phyloP scores from a whole-genome alignment of 2,113 vertebrate genomes.

The Okapia johnstoni region DNA sequence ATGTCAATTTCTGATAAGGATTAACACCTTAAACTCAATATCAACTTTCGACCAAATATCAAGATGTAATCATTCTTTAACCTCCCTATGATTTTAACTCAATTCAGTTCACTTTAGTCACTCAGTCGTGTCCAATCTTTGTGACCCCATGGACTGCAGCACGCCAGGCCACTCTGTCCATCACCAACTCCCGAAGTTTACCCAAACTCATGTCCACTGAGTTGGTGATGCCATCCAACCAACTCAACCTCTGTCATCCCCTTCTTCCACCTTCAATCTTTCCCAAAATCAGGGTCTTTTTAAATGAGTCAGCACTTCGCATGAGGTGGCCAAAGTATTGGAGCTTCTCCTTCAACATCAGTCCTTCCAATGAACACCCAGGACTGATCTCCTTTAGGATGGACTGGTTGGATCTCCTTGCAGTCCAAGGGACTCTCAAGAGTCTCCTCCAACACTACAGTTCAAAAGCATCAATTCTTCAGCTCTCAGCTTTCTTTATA shows the following conservation, averaged over 20 bases:
- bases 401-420: not conserved
- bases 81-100: not conserved
- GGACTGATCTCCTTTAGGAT: not conserved
- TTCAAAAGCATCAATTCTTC: not conserved
- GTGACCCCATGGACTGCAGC: not conserved
- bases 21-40: not conserved
- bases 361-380: not conserved
- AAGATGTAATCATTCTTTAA: not conserved
- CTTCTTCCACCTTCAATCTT: not conserved
- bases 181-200: not conserved
- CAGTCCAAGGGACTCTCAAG: not conserved
- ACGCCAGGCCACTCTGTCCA: not conserved
- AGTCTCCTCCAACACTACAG: not conserved
- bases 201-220: not conserved
- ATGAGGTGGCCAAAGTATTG: not conserved
- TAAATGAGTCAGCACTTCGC: not conserved
- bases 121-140: not conserved
- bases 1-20: not conserved
- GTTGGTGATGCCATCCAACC: not conserved
- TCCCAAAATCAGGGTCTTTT: not conserved
- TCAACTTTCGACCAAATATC: not conserved
- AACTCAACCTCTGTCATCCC: not conserved
- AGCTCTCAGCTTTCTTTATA: accelerated
- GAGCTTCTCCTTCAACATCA: not conserved
- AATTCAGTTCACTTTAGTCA: not conserved